These are phyloP conservation scores for Sandelia bainsii DNA, from an alignment of 2,797 vertebrate species.

Conservation along the genomic window DNA sequence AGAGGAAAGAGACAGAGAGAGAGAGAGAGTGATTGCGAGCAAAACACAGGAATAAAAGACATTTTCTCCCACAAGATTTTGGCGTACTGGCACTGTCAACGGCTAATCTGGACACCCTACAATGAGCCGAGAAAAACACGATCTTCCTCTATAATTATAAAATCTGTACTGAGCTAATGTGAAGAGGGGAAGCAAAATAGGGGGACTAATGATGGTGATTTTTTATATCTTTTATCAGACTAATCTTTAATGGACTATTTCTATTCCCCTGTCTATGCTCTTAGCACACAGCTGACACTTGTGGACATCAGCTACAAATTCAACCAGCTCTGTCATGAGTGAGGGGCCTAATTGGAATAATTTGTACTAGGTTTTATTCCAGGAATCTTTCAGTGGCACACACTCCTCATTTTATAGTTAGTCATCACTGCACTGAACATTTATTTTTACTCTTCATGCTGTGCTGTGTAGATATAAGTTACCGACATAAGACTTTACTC, in stretches of 20 bases:
- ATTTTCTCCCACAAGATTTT: slow-evolving; percentile 50
- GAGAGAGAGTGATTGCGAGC: slow-evolving; percentile 30
- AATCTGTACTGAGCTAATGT: slow-evolving; percentile 59
- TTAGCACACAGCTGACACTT: slow-evolving; percentile 41
- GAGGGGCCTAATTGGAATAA: slow-evolving; percentile 58
- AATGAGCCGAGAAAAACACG: slow-evolving; percentile 58
- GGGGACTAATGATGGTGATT: slow-evolving; percentile 52
- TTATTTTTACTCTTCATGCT: slow-evolving; percentile 34
- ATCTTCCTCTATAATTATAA: slow-evolving; percentile 63
- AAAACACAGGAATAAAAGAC: slow-evolving; percentile 40
- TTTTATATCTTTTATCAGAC: slow-evolving; percentile 53
- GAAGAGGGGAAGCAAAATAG: slow-evolving; percentile 44
- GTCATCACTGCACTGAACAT: slow-evolving; percentile 27
- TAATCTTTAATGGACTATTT: slow-evolving; percentile 52
- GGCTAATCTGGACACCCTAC: slow-evolving; percentile 62
- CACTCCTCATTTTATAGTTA: slow-evolving; percentile 11
- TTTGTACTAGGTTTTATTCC: slow-evolving; percentile 58
- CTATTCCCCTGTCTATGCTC: slow-evolving; percentile 35
- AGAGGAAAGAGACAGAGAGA: slow-evolving; percentile 21
- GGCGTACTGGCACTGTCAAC: slow-evolving; percentile 41
- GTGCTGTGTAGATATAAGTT: slow-evolving; percentile 22
- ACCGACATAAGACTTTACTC: slow-evolving; percentile 24
- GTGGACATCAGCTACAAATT: slow-evolving; percentile 50
- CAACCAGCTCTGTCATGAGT: slow-evolving; percentile 40
- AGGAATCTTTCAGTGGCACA: slow-evolving; percentile 33